Percentiles rank a stretch among this genome's conserved stretches.
Evolutionary conservation across 2,888 invertebrate genomes (phyloP).

Genomic region (Scaptomyza cyrtandrae): DNA sequence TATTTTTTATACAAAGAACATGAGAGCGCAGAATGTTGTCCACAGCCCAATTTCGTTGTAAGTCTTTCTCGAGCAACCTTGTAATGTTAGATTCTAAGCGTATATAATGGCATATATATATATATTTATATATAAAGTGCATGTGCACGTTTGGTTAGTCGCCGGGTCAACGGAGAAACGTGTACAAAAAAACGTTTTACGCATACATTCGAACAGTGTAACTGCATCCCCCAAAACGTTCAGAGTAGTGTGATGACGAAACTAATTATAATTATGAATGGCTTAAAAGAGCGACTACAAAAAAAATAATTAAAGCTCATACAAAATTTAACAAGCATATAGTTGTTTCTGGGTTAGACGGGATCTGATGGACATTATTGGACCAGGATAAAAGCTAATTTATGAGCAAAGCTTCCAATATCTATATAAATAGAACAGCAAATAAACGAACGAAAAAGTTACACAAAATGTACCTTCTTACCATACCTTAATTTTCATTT

Average conservation of each 20-base stretch:
- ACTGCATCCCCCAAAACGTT: slow-evolving; percentile 59
- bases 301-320: slow-evolving; percentile 63
- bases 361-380: background rate
- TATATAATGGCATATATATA: slow-evolving; percentile 31
- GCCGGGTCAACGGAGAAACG: slow-evolving; percentile 10
- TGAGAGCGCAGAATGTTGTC: slow-evolving; percentile 20
- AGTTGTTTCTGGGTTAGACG: background rate
- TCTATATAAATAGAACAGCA: background rate
- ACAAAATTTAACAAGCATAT: background rate
- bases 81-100: slow-evolving; percentile 43
- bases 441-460: background rate
- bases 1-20: slow-evolving; percentile 18
- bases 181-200: slow-evolving; percentile 31
- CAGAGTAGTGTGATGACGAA: slow-evolving; percentile 53
- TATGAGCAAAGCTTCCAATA: slow-evolving; percentile 1
- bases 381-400: background rate
- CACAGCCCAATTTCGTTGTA: slow-evolving; percentile 13
- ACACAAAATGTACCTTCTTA: background rate
- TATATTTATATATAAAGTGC: slow-evolving; percentile 24
- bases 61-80: slow-evolving; percentile 33
- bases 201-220: slow-evolving; percentile 78
- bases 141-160: slow-evolving; percentile 27
- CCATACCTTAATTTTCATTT: background rate
- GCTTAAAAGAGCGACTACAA: slow-evolving; percentile 39
- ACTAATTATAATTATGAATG: slow-evolving; percentile 37